Percentiles rank a stretch among this genome's conserved stretches.
Conservation (phyloP, 2,113 vertebrate genomes). For the Pao palembangensis region DNA sequence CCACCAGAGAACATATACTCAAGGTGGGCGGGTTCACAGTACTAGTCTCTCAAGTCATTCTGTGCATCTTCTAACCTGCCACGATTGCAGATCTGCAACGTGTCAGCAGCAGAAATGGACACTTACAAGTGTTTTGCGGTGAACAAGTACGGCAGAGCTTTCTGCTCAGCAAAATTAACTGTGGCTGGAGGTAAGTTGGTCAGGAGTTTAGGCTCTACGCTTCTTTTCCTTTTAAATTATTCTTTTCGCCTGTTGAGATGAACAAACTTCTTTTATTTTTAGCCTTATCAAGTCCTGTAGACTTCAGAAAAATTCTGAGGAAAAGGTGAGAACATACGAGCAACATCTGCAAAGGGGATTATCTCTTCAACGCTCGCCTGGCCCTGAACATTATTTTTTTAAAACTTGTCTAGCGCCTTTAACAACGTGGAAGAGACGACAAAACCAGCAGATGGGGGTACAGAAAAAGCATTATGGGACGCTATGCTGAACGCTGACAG, state of each 20-base stretch:
- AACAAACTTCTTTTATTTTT: conserved; percentile 23
- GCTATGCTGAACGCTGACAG: conserved; percentile 78
- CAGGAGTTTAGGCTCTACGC: background rate
- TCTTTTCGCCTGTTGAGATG: background rate
- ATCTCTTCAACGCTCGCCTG: background rate
- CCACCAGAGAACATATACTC: conserved; percentile 73
- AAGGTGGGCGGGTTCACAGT: conserved; percentile 70
- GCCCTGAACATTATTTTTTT: background rate
- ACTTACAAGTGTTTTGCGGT: conserved; percentile 79
- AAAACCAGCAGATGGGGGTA: conserved; percentile 43
- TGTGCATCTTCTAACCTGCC: background rate
- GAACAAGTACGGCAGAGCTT: conserved; percentile 82
- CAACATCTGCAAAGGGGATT: background rate
- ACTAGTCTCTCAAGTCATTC: background rate
- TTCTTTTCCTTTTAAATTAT: background rate
- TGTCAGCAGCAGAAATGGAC: conserved; percentile 73
- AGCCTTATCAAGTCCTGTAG: conserved; percentile 68
- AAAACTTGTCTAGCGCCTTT: background rate
- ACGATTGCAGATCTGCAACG: conserved; percentile 73
- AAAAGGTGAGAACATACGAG: conserved; percentile 69
- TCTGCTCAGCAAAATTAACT: conserved; percentile 73
- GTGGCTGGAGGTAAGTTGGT: conserved; percentile 75
- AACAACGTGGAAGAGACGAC: conserved; percentile 23
- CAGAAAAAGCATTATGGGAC: conserved; percentile 77
- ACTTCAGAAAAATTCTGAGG: conserved; percentile 77